Base-by-base conservation (phyloP, 1,140 invertebrate species). In the Drosophila repletoides region DNA sequence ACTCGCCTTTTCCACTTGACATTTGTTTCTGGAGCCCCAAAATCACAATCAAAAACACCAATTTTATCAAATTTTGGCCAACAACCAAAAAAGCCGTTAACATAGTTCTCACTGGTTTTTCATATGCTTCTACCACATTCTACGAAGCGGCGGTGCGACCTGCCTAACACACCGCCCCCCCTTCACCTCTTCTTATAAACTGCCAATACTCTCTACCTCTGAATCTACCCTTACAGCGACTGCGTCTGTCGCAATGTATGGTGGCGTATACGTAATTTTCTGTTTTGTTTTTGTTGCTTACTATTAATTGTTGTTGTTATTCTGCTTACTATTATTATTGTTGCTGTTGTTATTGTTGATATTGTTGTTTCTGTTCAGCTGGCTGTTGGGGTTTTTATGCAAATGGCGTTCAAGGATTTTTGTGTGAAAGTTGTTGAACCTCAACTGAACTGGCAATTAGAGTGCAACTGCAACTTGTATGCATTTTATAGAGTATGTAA, bases 401-500 rank as follows among this genome's bases (percentile, higher is more conserved):
- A 86, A 89, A 87, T 84, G 87, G 72, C 81, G 83, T 87, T 88
- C 87, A 89, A 89, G 87, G 87, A 89, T 89, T 88, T 88, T 69
- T 74, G 75, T 76, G 80, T 79, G 83, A 89, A 87, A 87, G 87
- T 88, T 89, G 87, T 89, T 89, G 87, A 88, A 88, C 87, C 79
- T 79, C 61, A 86, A 68, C n/a, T n/a, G n/a, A 80, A 79, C 79
- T 84, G 66, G 65, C 74, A 84, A 72, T 75, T 74, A 84, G 77
- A 83, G 73, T 83, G 46, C 60, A 69, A 61, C 79, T 67, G 64
- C 56, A 67, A 67, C 64, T 61, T 63, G 46, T 68, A 40, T 60
- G 55, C 55, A 38, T 19, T 59, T 49, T 49, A 66, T 66, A 51
- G 55, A 49, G 34, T 59, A 51, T 63, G 59, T 15, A 55, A 63